Evolutionary conservation across 2,113 vertebrate species (phyloP).

Genomic region (Vimba vimba): DNA sequence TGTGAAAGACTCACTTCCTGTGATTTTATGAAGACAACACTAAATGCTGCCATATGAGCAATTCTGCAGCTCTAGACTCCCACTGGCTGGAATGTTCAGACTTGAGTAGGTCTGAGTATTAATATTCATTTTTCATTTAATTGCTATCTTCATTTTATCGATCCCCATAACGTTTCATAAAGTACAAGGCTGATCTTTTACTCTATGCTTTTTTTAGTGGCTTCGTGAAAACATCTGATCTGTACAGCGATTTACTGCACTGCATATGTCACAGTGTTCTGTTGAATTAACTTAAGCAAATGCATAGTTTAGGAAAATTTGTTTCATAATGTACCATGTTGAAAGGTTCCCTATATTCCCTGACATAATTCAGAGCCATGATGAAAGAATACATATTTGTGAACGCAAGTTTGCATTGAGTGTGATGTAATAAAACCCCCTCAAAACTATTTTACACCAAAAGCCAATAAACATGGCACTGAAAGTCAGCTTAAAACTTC

Average conservation of each 20-base stretch:
- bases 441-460: slow-evolving; percentile 2
- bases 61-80: not conserved
- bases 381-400: not conserved
- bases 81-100: not conserved
- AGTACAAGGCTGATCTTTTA: not conserved
- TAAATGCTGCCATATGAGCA: not conserved
- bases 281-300: not conserved
- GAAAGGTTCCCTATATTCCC: not conserved
- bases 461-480: not conserved
- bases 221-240: not conserved
- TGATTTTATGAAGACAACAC: not conserved
- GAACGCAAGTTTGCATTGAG: not conserved
- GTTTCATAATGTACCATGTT: not conserved
- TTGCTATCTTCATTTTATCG: not conserved
- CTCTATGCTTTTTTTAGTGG: not conserved
- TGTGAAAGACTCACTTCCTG: not conserved
- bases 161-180: not conserved
- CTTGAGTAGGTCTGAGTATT: not conserved
- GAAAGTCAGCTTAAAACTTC: not conserved
- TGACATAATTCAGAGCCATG: not conserved
- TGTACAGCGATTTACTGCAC: not conserved
- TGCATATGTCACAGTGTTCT: not conserved
- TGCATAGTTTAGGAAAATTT: not conserved
- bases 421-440: not conserved
- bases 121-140: not conserved